Base-by-base conservation (phyloP, 64 coral and sea anemone genomes). In the Dendrophyllia cribrosa region DNA sequence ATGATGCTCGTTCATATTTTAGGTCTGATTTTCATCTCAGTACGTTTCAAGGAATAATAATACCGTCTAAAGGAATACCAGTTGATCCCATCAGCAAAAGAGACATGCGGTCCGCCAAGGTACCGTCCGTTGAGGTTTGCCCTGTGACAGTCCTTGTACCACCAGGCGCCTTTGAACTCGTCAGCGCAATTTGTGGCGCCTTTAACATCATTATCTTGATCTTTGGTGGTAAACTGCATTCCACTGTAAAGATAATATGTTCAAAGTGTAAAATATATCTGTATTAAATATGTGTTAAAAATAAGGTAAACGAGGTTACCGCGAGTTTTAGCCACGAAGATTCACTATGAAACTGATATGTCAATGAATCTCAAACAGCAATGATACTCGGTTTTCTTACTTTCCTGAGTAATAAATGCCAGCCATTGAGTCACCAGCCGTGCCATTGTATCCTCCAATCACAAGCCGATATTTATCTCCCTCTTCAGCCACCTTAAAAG, bases 121-220 rank as follows among this genome's bases (percentile, higher is more conserved):
- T 84, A 84, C 10, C 21, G 60, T 8, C 80, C 80, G 65, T 84
- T 84, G 20, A 84, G 80, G 44, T 84, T 84, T 1, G 80, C 22
- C 9, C 11, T 9, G 44, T 74, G 58, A 67, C 90, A 92, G 23
- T 92, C 60, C 58, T 51, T 92, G 70, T 73, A 92, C 90, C 90
- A 92, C 90, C 90, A 92, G 19, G 68, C 90, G 0, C 70, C 90
- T 9, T 10, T 20, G 24, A 60, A 49, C 2, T 0, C 4, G 24
- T 11, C 19, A 7, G 90, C 90, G 48, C 90, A 92, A 17, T 74
- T 92, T 34, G 0, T 34, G 34, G 34, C 34, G 43, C 70, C 12
- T 17, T 55, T 5, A 16, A 63, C 22, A 21, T 92, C 80, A 76
- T 86, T 92, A 73, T 92, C 90, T 9, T 19, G 60, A 6, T 92